Conservation (phyloP, 2,888 invertebrate species). For the Trachelus troglodyta region DNA sequence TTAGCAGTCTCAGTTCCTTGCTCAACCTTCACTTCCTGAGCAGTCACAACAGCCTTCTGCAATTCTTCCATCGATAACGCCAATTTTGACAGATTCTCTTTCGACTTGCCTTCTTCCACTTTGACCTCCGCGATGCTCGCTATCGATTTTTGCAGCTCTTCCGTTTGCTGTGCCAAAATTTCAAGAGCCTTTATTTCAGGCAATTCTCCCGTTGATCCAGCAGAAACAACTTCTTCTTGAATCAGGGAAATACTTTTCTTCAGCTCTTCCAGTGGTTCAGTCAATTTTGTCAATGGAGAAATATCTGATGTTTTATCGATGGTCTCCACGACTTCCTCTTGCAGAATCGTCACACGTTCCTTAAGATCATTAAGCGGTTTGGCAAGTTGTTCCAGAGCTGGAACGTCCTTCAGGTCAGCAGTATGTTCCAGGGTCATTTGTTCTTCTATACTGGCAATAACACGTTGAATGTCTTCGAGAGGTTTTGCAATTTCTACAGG, state of each 20-base stretch:
- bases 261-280: slow-evolving; percentile 64
- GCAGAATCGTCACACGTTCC: slow-evolving; percentile 5
- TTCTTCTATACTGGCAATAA: slow-evolving; percentile 17
- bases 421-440: slow-evolving; percentile 13
- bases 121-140: slow-evolving; percentile 5
- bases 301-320: neutral
- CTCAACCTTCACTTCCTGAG: slow-evolving; percentile 4
- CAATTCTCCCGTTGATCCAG: neutral
- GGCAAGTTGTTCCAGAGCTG: neutral
- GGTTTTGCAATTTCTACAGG: slow-evolving; percentile 15
- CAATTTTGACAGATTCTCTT: slow-evolving; percentile 18
- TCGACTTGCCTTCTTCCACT: slow-evolving; percentile 1
- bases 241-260: slow-evolving; percentile 55
- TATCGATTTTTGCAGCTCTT: slow-evolving; percentile 19
- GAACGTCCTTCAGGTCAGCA: slow-evolving; percentile 5
- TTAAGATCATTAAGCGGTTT: slow-evolving; percentile 8
- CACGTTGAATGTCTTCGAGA: slow-evolving; percentile 20
- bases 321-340: slow-evolving; percentile 4
- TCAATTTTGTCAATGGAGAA: slow-evolving; percentile 42
- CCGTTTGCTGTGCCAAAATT: slow-evolving; percentile 19
- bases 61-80: slow-evolving; percentile 26
- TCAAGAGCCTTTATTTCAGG: slow-evolving; percentile 12
- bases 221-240: slow-evolving; percentile 45
- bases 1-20: neutral
- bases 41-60: slow-evolving; percentile 24